Percentiles rank a stretch among this genome's conserved stretches.
Conservation (phyloP, 2,113 vertebrate species). For the Ciconia maguari region DNA sequence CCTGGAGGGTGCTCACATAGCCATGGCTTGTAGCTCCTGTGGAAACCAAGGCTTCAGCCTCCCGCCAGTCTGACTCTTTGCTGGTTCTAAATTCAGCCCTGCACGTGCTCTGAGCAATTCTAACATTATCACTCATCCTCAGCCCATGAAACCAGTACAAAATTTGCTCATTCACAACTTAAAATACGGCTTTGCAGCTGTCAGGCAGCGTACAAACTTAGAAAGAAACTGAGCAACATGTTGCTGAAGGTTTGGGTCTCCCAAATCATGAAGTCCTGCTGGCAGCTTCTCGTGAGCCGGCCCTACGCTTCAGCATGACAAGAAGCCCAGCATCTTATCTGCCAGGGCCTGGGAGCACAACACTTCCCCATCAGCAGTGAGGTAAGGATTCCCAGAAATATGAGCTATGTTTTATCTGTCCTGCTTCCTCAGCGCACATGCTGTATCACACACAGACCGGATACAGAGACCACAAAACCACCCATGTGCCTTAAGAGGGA, state of each 20-base stretch:
- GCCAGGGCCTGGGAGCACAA: background rate
- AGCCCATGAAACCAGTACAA: background rate
- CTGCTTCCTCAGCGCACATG: slow-evolving; percentile 1
- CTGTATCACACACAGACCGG: slow-evolving; percentile 12
- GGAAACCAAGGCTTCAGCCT: background rate
- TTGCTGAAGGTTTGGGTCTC: background rate
- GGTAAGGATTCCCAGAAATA: slow-evolving; percentile 65
- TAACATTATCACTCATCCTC: background rate
- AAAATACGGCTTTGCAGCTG: background rate
- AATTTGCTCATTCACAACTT: background rate
- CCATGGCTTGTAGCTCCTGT: background rate
- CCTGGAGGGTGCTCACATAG: background rate
- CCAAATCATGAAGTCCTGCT: background rate
- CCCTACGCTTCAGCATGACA: background rate
- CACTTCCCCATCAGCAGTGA: slow-evolving; percentile 26
- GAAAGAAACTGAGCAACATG: background rate
- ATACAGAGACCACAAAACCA: slow-evolving; percentile 43
- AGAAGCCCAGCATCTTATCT: slow-evolving; percentile 41
- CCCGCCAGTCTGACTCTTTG: background rate
- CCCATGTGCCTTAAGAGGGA: background rate
- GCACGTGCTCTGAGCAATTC: background rate
- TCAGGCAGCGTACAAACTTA: background rate
- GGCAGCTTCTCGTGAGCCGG: background rate
- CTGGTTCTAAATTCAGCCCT: background rate
- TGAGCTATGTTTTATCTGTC: slow-evolving; percentile 16